phyloP scores from a whole-genome alignment of 2,888 invertebrate genomes.

The Villa cingulata region DNA sequence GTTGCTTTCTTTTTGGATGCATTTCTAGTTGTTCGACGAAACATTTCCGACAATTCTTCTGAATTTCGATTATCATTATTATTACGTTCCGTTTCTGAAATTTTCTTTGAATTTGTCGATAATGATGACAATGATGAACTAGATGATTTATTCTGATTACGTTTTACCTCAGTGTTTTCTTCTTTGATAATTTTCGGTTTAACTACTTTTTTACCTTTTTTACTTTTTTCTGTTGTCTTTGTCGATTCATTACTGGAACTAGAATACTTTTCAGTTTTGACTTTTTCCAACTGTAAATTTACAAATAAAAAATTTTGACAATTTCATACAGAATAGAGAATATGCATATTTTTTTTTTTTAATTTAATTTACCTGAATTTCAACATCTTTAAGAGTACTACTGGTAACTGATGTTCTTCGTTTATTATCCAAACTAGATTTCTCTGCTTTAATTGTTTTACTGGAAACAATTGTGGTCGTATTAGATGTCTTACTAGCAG shows the following conservation, averaged over 20 bases:
- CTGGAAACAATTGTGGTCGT: too few species aligned
- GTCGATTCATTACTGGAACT: neutral
- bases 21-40: constrained; percentile 3
- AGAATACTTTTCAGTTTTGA: constrained; percentile 12
- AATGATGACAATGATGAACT: too few species aligned
- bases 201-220: constrained; percentile 3
- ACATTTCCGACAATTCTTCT: constrained; percentile 8
- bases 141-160: neutral
- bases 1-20: constrained; percentile 1
- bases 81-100: too few species aligned
- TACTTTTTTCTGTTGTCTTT: constrained; percentile 1
- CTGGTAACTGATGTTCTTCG: neutral
- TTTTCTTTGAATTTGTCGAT: neutral
- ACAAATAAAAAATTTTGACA: too few species aligned
- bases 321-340: too few species aligned
- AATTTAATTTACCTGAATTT: neutral
- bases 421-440: too few species aligned
- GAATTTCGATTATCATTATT: neutral
- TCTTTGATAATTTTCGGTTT: constrained; percentile 1
- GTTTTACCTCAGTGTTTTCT: constrained; percentile 1
- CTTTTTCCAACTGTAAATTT: too few species aligned
- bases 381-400: neutral
- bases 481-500: too few species aligned
- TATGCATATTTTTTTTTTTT: neutral
- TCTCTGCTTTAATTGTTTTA: too few species aligned